Evolutionary conservation across 2,888 invertebrate species (phyloP).

Genomic region (Dastarcus helophoroides): DNA sequence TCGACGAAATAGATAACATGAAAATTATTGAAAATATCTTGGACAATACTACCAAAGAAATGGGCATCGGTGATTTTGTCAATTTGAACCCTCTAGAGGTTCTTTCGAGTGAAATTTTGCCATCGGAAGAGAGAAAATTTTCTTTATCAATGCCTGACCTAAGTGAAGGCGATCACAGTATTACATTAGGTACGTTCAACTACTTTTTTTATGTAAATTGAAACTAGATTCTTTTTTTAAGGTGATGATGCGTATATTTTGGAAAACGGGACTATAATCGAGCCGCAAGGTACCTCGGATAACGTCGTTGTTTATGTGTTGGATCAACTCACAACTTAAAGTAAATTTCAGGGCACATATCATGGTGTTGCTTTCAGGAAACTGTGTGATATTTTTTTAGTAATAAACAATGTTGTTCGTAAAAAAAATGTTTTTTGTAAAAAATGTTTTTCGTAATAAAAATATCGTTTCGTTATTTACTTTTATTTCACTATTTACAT

Average conservation of each 20-base stretch:
- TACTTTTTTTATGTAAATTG: background rate
- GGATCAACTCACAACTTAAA: no score
- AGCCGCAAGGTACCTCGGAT: constrained; percentile 23
- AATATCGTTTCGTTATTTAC: no score
- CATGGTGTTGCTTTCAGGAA: no score
- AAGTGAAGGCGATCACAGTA: constrained; percentile 27
- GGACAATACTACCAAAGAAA: constrained; percentile 9
- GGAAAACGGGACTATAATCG: constrained; percentile 30
- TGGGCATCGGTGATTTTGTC: constrained; percentile 6
- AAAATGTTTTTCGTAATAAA: no score
- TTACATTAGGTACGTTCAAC: constrained; percentile 24
- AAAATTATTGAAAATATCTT: constrained; percentile 13
- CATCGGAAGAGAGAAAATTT: constrained; percentile 20
- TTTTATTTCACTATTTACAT: no score
- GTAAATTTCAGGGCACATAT: no score
- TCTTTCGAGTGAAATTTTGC: background rate
- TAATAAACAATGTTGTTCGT: no score
- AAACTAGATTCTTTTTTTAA: constrained; percentile 17
- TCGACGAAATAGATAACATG: constrained; percentile 6
- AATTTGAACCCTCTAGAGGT: background rate
- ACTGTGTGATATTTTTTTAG: no score
- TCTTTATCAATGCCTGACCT: constrained; percentile 34
- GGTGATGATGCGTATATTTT: constrained; percentile 29
- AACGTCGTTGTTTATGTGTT: constrained; percentile 29
- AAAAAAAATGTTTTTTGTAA: no score